Base-by-base conservation (phyloP, 2,113 vertebrate genomes). In the Hippoglossus stenolepis region DNA sequence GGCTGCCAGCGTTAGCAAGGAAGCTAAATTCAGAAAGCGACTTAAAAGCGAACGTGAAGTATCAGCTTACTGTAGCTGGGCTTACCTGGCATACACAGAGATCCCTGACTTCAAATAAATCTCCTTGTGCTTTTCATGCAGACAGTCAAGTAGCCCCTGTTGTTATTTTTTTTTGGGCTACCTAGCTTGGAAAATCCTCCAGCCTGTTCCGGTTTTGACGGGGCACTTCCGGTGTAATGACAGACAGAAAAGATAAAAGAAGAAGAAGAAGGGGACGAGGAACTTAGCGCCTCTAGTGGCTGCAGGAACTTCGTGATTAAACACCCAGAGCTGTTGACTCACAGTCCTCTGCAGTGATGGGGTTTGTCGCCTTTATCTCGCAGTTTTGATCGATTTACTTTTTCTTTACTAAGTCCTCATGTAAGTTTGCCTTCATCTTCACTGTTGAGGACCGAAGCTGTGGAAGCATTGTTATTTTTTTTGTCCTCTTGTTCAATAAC, bases 151-250 rank as follows among this genome's bases (percentile, higher is more conserved):
- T 24, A 66, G 5, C 2, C 31, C 62, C 10, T 87, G 77, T 83
- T 87, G 40, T 67, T 81, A 10, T 68, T 28, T 63, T 64, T 63
- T 64, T 65, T 28, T 15, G 4, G 4, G 58, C 51, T 26, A 28
- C 63, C 75, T 28, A 65, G 4, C 45, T 70, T 17, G 69, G 53
- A 2, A 58, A 70, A 80, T 78, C 70, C 57, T 4, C 38, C 0
- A 15, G 51, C 47, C 13, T n/a, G n/a, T 82, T 82, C 82, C 82
- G 70, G 9, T 54, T 72, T 24, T 84, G 70, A 86, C 82, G 83
- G 1, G 58, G 72, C 80, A 88, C 75, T 88, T 92, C 91, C 91
- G 80, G 70, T 61, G 13, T 4, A 1, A n/a, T 11, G 60, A 21
- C 24, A 0, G 4, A 1, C 6, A 1, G 31, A 31, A 11, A 26